phyloP scores from a whole-genome alignment of 2,113 vertebrate genomes.

The Tetrax tetrax region DNA sequence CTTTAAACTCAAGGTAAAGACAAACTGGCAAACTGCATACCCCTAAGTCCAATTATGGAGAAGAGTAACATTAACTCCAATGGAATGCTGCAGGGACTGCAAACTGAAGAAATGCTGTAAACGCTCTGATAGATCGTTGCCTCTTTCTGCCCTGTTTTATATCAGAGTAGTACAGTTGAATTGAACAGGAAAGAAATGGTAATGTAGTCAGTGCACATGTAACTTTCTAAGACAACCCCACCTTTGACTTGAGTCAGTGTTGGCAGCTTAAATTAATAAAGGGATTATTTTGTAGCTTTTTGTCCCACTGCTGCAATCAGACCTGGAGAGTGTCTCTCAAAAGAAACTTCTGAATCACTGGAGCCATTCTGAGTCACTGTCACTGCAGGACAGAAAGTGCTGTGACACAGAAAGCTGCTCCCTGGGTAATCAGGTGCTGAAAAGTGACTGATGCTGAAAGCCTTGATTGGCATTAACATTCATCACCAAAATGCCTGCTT shows the following conservation, averaged over 20 bases:
- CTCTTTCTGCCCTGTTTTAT: not conserved
- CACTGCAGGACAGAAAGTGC: not conserved
- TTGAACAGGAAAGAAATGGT: not conserved
- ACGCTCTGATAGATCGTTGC: not conserved
- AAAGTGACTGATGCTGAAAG: not conserved
- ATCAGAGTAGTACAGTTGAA: not conserved
- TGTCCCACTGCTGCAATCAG: not conserved
- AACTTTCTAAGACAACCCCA: not conserved
- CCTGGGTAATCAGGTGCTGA: not conserved
- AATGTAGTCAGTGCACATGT: not conserved
- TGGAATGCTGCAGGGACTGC: not conserved
- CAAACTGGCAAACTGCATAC: not conserved
- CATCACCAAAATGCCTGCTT: not conserved
- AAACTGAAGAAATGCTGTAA: not conserved
- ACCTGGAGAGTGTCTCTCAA: not conserved
- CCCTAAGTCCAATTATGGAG: accelerated
- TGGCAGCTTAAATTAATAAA: not conserved
- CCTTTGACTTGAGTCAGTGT: not conserved
- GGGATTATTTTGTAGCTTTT: not conserved
- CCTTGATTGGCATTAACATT: not conserved
- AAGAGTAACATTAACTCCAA: not conserved
- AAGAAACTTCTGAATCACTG: not conserved
- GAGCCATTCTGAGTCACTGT: not conserved
- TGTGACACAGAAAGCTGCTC: not conserved
- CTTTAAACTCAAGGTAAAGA: not conserved